Conservation (phyloP, 2,113 vertebrate genomes). For the Vombatus ursinus region DNA sequence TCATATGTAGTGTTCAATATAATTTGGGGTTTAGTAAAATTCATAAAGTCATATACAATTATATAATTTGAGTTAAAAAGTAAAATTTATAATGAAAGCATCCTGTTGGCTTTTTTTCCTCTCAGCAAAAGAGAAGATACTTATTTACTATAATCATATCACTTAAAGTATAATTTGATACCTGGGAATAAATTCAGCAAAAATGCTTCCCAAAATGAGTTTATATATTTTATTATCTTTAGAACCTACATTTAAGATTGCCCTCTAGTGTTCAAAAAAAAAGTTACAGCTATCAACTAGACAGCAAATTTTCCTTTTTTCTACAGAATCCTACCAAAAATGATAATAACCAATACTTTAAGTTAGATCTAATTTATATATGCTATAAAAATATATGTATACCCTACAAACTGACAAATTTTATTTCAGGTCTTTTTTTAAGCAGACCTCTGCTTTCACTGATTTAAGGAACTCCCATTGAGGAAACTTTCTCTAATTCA, state of each 20-base stretch:
- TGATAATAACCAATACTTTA: not conserved
- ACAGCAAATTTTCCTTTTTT: not conserved
- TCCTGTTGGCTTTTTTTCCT: not conserved
- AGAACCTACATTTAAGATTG: conserved; percentile 57
- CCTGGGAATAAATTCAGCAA: not conserved
- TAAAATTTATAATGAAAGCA: conserved; percentile 5
- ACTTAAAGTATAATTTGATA: not conserved
- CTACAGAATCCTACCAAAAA: not conserved
- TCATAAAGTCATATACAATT: not conserved
- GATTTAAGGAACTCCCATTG: not conserved
- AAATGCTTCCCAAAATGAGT: not conserved
- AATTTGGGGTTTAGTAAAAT: not conserved
- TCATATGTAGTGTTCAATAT: not conserved
- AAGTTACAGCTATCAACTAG: not conserved
- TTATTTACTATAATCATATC: not conserved
- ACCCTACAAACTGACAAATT: not conserved
- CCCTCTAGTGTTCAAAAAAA: conserved; percentile 66
- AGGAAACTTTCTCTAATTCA: not conserved
- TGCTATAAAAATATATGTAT: not conserved
- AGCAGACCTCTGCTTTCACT: not conserved
- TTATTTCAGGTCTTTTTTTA: not conserved
- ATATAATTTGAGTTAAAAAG: not conserved
- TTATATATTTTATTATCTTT: not conserved
- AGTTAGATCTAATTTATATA: not conserved
- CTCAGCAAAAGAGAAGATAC: conserved; percentile 9